phyloP scores from a whole-genome alignment of 2,888 invertebrate genomes.

The Stenodera caucasica region DNA sequence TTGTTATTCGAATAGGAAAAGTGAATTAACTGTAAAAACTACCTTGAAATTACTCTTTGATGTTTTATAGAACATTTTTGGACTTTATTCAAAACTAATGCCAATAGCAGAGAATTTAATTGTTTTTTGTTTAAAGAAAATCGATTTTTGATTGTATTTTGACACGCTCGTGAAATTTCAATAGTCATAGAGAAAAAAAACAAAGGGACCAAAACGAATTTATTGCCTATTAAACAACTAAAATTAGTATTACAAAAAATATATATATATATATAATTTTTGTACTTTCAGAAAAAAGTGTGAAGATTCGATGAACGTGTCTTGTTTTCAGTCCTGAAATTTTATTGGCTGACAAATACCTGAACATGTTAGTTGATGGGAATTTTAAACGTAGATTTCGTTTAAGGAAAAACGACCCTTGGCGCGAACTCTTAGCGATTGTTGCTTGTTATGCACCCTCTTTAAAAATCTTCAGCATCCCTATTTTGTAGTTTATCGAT shows the following conservation, averaged over 20 bases:
- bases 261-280: too few species aligned
- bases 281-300: background rate
- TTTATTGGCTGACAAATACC: conserved; percentile 1
- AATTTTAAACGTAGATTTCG: background rate
- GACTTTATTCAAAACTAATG: background rate
- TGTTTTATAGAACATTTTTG: too few species aligned
- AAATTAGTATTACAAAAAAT: conserved; percentile 6
- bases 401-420: background rate
- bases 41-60: background rate
- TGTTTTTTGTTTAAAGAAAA: background rate
- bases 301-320: background rate
- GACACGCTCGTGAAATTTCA: too few species aligned
- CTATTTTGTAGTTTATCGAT: background rate
- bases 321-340: background rate
- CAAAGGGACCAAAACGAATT: conserved; percentile 2
- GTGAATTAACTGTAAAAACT: background rate
- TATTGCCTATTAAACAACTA: conserved; percentile 1
- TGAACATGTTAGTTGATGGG: conserved; percentile 1
- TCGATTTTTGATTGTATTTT: too few species aligned
- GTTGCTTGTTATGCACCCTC: background rate
- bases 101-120: background rate
- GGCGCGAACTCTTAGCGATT: background rate
- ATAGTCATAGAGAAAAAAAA: background rate
- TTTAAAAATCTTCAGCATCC: background rate
- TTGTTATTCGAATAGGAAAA: background rate